These are phyloP conservation scores for Cataglyphis rosenhaueri DNA, from an alignment of 2,888 invertebrate species.

Conservation along the genomic window DNA sequence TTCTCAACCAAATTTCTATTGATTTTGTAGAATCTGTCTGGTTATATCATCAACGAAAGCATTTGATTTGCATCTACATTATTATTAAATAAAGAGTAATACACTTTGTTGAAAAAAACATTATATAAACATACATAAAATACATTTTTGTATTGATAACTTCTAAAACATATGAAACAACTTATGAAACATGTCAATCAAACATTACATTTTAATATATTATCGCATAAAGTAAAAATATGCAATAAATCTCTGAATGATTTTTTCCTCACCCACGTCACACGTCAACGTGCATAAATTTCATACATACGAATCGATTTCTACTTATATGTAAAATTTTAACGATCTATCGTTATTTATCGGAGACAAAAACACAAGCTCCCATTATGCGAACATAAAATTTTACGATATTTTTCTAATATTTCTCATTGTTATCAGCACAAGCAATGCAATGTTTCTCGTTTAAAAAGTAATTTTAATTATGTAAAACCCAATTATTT, in stretches of 20 bases:
- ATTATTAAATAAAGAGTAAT: neutral
- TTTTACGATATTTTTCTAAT: conserved; percentile 40
- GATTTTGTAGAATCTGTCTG: conserved; percentile 4
- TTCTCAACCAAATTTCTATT: neutral
- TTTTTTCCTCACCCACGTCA: neutral
- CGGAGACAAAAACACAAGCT: conserved; percentile 23
- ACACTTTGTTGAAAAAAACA: neutral
- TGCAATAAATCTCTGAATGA: neutral
- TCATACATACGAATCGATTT: neutral
- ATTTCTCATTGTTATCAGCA: conserved; percentile 25
- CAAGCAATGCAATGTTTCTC: conserved; percentile 33
- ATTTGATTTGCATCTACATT: neutral
- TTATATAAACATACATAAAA: neutral
- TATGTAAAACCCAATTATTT: conserved; percentile 42
- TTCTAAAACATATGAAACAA: neutral
- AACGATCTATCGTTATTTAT: conserved; percentile 26
- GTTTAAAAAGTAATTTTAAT: conserved; percentile 54
- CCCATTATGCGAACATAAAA: conserved; percentile 26
- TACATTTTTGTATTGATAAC: neutral
- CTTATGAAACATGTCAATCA: neutral
- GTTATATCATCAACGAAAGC: neutral
- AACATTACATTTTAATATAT: neutral
- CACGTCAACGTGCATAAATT: neutral
- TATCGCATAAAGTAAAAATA: neutral
- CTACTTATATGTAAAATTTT: conserved; percentile 17